These are phyloP conservation scores for Cydia splendana DNA, from an alignment of 1,140 invertebrate genomes.

Conservation along the genomic window DNA sequence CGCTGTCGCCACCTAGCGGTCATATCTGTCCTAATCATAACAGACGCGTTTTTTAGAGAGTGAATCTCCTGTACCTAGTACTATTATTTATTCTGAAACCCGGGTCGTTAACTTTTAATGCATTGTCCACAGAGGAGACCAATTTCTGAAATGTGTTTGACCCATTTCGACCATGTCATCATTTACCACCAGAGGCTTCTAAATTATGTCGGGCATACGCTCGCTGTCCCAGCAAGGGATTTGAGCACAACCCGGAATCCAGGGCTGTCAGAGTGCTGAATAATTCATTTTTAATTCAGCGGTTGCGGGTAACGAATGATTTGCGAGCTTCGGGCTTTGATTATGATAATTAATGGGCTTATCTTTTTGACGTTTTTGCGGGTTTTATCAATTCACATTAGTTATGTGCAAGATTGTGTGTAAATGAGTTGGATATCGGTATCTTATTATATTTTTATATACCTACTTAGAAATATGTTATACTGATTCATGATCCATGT, in stretches of 20 bases:
- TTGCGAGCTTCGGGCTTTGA: slow-evolving; percentile 13
- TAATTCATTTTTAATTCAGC: slow-evolving; percentile 26
- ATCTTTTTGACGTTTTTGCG: not conserved
- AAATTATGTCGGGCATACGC: slow-evolving; percentile 1
- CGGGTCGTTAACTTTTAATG: too few relatives aligned
- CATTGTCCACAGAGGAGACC: too few relatives aligned
- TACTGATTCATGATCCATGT: too few relatives aligned
- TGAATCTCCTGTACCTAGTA: too few relatives aligned
- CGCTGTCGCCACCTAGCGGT: too few relatives aligned
- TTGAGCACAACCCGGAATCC: not conserved
- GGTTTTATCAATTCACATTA: not conserved
- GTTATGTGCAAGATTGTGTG: not conserved
- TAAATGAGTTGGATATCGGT: not conserved
- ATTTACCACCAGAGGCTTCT: not conserved
- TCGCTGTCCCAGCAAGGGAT: not conserved
- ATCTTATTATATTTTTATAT: too few relatives aligned
- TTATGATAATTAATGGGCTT: not conserved
- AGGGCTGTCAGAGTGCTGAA: slow-evolving; percentile 1
- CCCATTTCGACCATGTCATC: not conserved
- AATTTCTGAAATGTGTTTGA: not conserved
- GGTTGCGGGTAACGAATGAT: slow-evolving; percentile 11
- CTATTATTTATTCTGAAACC: too few relatives aligned
- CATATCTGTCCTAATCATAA: too few relatives aligned
- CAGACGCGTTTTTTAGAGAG: too few relatives aligned
- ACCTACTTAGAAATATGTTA: too few relatives aligned